These are phyloP conservation scores for Otolemur crassicaudatus DNA, from an alignment of 2,797 vertebrate species.

Conservation along the genomic window DNA sequence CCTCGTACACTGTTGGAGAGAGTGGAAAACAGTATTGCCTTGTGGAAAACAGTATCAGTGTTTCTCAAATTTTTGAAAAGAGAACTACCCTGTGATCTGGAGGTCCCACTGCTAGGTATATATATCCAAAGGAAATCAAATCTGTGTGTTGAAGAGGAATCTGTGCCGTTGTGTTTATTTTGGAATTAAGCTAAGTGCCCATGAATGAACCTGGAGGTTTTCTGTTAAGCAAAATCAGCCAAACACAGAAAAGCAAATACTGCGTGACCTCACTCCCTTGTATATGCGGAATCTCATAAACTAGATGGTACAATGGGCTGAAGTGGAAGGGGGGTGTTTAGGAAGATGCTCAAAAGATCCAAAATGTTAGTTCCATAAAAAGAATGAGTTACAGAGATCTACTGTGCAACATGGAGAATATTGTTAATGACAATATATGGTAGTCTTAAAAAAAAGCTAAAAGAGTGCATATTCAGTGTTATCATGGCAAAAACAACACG, in stretches of 20 bases:
- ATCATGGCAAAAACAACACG: background rate
- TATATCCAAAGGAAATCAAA: background rate
- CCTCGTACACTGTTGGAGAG: background rate
- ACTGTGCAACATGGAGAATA: background rate
- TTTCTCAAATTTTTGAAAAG: background rate
- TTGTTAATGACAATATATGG: background rate
- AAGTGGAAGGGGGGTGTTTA: background rate
- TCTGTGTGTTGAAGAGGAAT: background rate
- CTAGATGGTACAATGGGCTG: background rate
- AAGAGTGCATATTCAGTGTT: background rate
- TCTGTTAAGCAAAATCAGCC: background rate
- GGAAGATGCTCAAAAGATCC: background rate
- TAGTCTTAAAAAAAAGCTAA: background rate
- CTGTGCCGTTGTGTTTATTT: background rate
- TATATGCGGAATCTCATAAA: background rate
- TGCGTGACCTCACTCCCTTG: background rate
- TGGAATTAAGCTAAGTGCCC: background rate
- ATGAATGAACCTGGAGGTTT: background rate
- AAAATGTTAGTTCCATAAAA: background rate
- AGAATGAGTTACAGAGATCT: background rate
- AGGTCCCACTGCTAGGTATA: background rate
- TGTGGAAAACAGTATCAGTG: background rate
- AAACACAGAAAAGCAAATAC: background rate
- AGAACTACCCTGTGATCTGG: background rate
- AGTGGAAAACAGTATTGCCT: no score